Conservation (phyloP, 1,140 invertebrate genomes). For the Dendrolimus kikuchii region DNA sequence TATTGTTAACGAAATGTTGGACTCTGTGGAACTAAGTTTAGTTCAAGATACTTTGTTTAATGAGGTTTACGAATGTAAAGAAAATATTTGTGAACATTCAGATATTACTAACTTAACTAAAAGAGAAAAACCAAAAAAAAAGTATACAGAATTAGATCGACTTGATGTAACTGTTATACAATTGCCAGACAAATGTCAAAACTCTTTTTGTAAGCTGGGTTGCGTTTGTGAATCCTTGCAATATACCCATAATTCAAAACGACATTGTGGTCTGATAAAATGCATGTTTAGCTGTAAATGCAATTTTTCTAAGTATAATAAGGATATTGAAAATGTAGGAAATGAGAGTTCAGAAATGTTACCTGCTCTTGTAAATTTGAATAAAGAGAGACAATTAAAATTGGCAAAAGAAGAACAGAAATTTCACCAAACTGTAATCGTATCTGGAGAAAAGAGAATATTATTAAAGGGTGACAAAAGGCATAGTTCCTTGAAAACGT, state of each 20-base stretch:
- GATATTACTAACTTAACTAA: neutral
- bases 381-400: conserved; percentile 34
- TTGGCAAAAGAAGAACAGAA: conserved; percentile 61
- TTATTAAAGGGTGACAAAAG: conserved; percentile 44
- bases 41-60: conserved; percentile 39
- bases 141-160: conserved; percentile 45
- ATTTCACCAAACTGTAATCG: conserved; percentile 58
- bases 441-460: conserved; percentile 51
- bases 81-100: conserved; percentile 5
- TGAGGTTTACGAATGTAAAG: conserved; percentile 26
- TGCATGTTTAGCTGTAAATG: conserved; percentile 62
- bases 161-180: conserved; percentile 57
- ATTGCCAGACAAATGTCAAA: conserved; percentile 38
- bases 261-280: conserved; percentile 45
- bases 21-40: conserved; percentile 49
- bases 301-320: conserved; percentile 38
- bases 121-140: conserved; percentile 45
- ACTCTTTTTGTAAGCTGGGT: conserved; percentile 44
- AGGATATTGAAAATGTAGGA: conserved; percentile 22
- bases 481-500: conserved; percentile 35
- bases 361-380: conserved; percentile 37
- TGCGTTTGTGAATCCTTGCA: conserved; percentile 53
- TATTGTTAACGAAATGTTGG: conserved; percentile 37
- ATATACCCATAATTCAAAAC: conserved; percentile 35
- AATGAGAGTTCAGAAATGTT: conserved; percentile 28